Base-by-base conservation (phyloP, 2,888 invertebrate genomes). In the Dasypolia templi region DNA sequence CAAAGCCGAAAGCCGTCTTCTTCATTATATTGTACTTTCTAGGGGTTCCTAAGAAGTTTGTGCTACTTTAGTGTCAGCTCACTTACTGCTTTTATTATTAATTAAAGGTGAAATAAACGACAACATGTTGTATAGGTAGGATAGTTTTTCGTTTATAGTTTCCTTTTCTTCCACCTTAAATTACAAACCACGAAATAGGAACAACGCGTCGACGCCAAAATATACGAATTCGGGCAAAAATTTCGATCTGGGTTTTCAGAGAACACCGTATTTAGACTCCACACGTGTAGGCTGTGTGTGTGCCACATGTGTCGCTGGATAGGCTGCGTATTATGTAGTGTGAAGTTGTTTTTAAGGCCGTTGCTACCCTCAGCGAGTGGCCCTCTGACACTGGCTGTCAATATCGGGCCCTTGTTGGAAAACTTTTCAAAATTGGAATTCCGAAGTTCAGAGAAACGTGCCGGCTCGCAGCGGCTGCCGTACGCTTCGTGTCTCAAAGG, bases 351-450 rank as follows among this genome's bases (percentile, higher is more conserved):
- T 86, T 84, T 85, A 86, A 87, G 87, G 86, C 82, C 79, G 79
- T 81, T 88, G 90, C 88, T 91, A 90, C 89, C 92, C 90, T 75
- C 75, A 39, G 59, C 76, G 89, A 91, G 91, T 93, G 92, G 93
- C 91, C 91, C 93, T 93, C 93, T 95, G 94, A 95, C 94, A 94
- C 92, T 93, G 91, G 89, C 94, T 95, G 95, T 95, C 95, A 95
- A 95, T 95, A 94, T 93, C 90, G 92, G 78, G 94, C 92, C 93
- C 95, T 94, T 94, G 94, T 94, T 93, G 93, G 92, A 92, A 94
- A 96, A 96, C 93, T 96, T 96, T 95, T 95, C 95, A 95, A 96
- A 96, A 96, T 96, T 96, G 96, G 95, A 96, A 96, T 96, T 96
- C 95, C 96, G 88, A 95, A 95, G 95, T 96, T 95, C 90, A 90